Percentiles rank a stretch among this genome's conserved stretches.
These are phyloP conservation scores for Acinonyx jubatus DNA, from an alignment of 2,113 vertebrate species.

Conservation along the genomic window DNA sequence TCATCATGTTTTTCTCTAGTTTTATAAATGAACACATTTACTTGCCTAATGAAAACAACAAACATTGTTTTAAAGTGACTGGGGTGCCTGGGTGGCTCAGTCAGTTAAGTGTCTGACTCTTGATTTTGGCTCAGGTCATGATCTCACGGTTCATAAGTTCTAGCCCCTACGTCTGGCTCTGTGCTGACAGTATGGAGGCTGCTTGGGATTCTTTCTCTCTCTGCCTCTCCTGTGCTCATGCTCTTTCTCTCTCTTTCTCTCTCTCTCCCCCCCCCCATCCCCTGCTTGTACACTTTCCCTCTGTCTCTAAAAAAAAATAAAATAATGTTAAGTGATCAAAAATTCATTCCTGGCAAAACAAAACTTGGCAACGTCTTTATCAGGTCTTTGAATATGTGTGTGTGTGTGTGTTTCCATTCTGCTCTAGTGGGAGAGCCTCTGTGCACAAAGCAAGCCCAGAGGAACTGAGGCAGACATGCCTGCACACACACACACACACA, in stretches of 20 bases:
- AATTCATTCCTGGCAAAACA: not conserved
- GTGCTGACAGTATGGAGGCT: too few species aligned
- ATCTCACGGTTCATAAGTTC: too few species aligned
- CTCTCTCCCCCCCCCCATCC: too few species aligned
- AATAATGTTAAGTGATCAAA: not conserved
- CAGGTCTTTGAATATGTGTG: not conserved
- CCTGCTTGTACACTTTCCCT: too few species aligned
- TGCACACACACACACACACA: not conserved
- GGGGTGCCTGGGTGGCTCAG: too few species aligned
- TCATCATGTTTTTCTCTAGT: not conserved
- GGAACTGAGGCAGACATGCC: not conserved
- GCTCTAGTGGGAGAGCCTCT: not conserved
- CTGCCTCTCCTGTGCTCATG: too few species aligned
- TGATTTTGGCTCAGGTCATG: too few species aligned
- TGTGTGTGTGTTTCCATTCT: not conserved
- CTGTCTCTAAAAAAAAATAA: too few species aligned
- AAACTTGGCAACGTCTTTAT: not conserved
- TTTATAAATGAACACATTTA: constrained; percentile 17
- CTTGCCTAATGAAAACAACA: constrained; percentile 8
- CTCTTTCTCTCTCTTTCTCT: too few species aligned
- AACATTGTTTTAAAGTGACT: not conserved
- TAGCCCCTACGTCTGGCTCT: too few species aligned
- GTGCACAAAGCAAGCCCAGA: not conserved
- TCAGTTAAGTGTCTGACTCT: too few species aligned
- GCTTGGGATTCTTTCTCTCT: too few species aligned